Conservation (phyloP, 2,797 vertebrate species). For the Pseudocheirus occidentalis region DNA sequence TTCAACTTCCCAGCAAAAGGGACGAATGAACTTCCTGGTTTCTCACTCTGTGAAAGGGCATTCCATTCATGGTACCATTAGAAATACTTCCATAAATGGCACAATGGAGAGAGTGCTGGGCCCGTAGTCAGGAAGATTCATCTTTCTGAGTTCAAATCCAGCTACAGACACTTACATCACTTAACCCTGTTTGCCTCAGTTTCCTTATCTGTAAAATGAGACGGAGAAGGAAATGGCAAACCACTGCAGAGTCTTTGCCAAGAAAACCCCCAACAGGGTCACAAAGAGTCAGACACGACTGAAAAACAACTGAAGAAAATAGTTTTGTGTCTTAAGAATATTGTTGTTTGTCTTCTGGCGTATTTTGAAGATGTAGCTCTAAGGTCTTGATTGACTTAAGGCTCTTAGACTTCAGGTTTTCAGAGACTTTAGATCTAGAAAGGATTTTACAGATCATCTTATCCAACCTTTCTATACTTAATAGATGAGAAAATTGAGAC, state of each 20-base stretch:
- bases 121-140: background rate
- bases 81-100: background rate
- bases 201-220: background rate
- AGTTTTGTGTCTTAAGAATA: background rate
- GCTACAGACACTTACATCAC: background rate
- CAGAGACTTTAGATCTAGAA: background rate
- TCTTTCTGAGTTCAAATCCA: background rate
- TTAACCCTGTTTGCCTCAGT: background rate
- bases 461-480: background rate
- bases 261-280: background rate
- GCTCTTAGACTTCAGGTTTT: background rate
- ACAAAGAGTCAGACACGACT: background rate
- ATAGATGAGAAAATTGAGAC: background rate
- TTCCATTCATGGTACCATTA: background rate
- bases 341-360: background rate
- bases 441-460: background rate
- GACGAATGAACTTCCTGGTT: background rate
- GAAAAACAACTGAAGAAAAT: background rate
- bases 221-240: background rate
- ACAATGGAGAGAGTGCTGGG: background rate
- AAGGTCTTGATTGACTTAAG: background rate
- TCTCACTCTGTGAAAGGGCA: background rate
- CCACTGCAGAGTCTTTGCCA: background rate
- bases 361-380: background rate
- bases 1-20: background rate